Evolutionary conservation across 2,797 vertebrate genomes (phyloP), one percentile per base, ranked within the genome.

Genomic region (Mycteria americana): DNA sequence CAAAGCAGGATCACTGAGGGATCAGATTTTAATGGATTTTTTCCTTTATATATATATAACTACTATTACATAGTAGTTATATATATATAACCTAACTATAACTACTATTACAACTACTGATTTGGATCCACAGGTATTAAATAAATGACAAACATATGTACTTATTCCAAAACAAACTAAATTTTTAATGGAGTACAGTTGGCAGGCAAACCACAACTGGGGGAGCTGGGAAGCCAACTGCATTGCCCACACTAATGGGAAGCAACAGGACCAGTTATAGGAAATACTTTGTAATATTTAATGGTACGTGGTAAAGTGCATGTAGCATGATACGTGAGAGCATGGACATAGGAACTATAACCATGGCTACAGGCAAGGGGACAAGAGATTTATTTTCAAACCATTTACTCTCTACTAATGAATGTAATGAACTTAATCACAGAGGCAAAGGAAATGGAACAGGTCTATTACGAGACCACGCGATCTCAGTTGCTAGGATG

Each of bases 161-260:
- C 74, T 89, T 83, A 96, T 46, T 95, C 67, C 80, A 83, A 93
- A 95, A 80, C 78, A 93, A 88, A 86, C 50, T 92, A 72, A 87
- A 96, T 91, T 87, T 95, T 95, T 97, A 96, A 97, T 96, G 77
- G 90, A 87, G 11, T 70, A 64, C 48, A 85, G 68, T 81, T 94
- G 94, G 92, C 75, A 92, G 72, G 50, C 86, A 79, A 87, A 85
- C 48, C 84, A 51, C 92, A 95, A 9, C 22, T 15, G 5, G 35
- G 69, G 57, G 65, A 48, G 48, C 57, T 90, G 72, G 78, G 74
- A 94, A 80, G 72, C 48, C 62, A 91, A 74, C 28, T 67, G 70
- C 64, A 79, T 46, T 95, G 93, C 75, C 88, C 78, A 48, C 37
- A 13, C 68, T 91, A 97, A 95, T 93, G 90, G 86, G 75, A 93